phyloP scores from a whole-genome alignment of 2,797 vertebrate genomes.

The Tolypeutes matacus region DNA sequence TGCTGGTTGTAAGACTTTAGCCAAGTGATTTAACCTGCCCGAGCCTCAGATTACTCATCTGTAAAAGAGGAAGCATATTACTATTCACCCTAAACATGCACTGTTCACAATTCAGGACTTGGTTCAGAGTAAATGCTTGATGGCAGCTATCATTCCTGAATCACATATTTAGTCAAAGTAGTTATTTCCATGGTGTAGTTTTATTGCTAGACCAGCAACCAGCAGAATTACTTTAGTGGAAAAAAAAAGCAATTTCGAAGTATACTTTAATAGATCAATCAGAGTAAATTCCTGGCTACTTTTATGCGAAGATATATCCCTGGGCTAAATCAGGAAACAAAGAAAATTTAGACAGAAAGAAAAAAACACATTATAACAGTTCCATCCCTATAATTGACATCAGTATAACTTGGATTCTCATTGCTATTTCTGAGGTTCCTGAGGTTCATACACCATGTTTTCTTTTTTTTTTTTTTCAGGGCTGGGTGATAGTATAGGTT shows the following conservation, averaged over 20 bases:
- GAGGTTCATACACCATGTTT: neutral
- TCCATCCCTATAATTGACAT: neutral
- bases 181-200: neutral
- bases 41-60: neutral
- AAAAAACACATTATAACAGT: neutral
- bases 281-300: neutral
- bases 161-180: neutral
- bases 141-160: neutral
- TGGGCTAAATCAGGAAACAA: neutral
- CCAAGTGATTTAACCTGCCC: neutral
- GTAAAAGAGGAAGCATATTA: neutral
- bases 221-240: neutral
- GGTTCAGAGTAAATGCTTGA: neutral
- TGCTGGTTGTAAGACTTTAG: neutral
- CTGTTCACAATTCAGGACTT: neutral
- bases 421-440: neutral
- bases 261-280: neutral
- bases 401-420: neutral
- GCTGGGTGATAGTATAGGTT: neutral
- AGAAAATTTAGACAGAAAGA: neutral
- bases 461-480: neutral
- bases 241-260: neutral
- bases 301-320: neutral
- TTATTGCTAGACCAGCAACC: neutral
- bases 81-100: rapidly evolving